Evolutionary conservation across 2,797 vertebrate genomes (phyloP), one percentile per base, ranked within the genome.

Genomic region (Clarias platycephalus): DNA sequence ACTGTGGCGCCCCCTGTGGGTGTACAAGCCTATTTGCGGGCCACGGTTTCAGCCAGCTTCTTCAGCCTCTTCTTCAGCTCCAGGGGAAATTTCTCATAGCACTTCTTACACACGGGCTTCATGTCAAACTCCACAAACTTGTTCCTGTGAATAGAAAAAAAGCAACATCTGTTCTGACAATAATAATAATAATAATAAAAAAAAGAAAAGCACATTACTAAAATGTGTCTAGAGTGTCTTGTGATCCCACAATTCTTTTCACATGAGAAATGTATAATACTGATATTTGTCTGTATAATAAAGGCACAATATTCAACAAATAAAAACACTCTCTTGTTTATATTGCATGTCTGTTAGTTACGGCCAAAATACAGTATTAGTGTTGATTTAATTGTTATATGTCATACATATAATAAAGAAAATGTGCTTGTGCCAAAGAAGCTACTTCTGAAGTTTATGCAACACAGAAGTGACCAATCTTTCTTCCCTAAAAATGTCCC

Each of bases 61-160:
- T 99, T 99, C 80, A 99, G 96, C 89, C 98, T 96, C 92, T 99
- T 99, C 96, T 99, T 99, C 86, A 99, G 94, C 93, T 99, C 98
- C 94, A 99, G 86, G n/a, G 98, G 98, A 92, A 99, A 99, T 91
- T 98, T 99, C 94, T 99, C 98, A 0, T 99, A 99, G 92, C 98
- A 99, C 91, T 98, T 99, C 95, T 99, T 99, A 94, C 98, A 99
- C 91, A 99, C 98, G 4, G 98, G 98, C 91, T 99, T 99, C 98
- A 99, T 99, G 94, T 99, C 98, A 94, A 99, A 99, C 93, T 99
- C 98, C 91, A 99, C 98, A 94, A 99, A 99, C 93, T 99, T 99
- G 95, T 99, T 99, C 94, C 98, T 99, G 92, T 85, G 88, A 89
- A 89, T 26, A 85, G 49, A 34, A 9, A 26, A 83, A 2, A 15